These are phyloP conservation scores for Macroglossus sobrinus DNA, from an alignment of 2,113 vertebrate genomes.

Conservation along the genomic window DNA sequence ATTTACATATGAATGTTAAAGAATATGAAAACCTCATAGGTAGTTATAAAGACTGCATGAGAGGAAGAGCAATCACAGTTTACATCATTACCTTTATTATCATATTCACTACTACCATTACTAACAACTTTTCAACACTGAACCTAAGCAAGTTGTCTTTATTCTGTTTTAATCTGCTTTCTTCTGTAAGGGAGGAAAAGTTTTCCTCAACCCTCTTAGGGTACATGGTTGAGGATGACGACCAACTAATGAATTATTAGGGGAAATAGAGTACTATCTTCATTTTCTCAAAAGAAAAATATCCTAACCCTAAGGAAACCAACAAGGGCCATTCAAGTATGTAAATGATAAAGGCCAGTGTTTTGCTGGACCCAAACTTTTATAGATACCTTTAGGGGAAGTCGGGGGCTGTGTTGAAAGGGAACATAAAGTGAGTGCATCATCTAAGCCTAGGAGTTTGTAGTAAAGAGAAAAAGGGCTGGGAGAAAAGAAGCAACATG, in stretches of 20 bases:
- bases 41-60: not conserved
- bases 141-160: no score
- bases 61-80: not conserved
- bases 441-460: not conserved
- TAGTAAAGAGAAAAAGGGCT: not conserved
- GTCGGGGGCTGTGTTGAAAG: not conserved
- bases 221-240: no score
- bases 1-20: not conserved
- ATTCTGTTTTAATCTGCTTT: no score
- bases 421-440: not conserved
- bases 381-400: rapidly evolving
- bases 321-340: not conserved
- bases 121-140: no score
- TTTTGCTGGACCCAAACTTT: not conserved
- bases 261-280: not conserved
- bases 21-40: not conserved
- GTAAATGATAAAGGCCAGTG: not conserved
- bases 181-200: no score
- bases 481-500: rapidly evolving
- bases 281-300: not conserved
- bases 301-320: not conserved
- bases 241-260: not conserved
- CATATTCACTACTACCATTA: not conserved
- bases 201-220: not conserved
- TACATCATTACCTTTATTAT: not conserved